These are phyloP conservation scores for Nomada flava DNA, from an alignment of 2,888 invertebrate species.

Conservation along the genomic window DNA sequence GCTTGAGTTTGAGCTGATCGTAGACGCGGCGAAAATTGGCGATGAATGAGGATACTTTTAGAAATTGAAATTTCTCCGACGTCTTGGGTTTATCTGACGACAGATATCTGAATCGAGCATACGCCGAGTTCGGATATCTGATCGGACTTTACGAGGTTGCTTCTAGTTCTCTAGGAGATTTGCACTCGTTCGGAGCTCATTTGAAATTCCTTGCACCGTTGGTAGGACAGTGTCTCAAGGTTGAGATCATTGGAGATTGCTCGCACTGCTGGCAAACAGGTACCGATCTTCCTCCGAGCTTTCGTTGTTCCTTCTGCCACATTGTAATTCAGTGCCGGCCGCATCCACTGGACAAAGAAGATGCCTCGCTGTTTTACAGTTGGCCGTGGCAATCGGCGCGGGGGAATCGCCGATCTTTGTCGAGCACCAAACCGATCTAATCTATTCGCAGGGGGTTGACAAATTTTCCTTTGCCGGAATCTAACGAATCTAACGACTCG, in stretches of 20 bases:
- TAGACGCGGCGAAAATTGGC: background rate
- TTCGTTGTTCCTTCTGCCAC: background rate
- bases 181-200: background rate
- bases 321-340: background rate
- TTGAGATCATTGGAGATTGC: background rate
- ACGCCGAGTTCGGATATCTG: background rate
- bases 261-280: background rate
- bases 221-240: background rate
- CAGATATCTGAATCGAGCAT: slow-evolving; percentile 19
- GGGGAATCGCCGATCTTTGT: no score
- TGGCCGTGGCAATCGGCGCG: no score
- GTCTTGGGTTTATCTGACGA: slow-evolving; percentile 12
- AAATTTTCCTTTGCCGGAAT: slow-evolving; percentile 13
- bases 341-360: background rate
- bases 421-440: no score
- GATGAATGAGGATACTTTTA: background rate
- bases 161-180: slow-evolving; percentile 8
- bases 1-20: background rate
- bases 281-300: background rate
- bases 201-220: background rate
- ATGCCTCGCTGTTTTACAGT: no score
- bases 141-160: background rate
- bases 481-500: slow-evolving; percentile 47
- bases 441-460: background rate
- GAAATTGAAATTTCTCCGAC: slow-evolving; percentile 15